A percentile compares a stretch with the other conserved stretches of the same genome.
Conservation (phyloP, 2,113 vertebrate species). For the Xenus cinereus region DNA sequence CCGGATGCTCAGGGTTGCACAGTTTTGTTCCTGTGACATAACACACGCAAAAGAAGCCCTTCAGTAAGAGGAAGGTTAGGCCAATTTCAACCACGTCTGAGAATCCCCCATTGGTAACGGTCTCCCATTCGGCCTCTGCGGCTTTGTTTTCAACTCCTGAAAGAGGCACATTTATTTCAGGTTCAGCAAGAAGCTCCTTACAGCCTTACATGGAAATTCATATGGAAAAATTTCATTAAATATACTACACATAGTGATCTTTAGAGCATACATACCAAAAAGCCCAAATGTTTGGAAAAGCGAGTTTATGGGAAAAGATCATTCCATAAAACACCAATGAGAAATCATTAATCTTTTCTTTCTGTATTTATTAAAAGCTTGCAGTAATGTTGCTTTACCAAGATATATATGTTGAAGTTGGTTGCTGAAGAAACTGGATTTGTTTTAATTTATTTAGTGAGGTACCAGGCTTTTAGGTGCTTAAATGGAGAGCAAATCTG, state of each 20-base stretch:
- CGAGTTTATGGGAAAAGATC: slow-evolving; percentile 40
- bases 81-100: background rate
- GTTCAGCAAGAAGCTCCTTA: slow-evolving; percentile 36
- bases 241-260: slow-evolving; percentile 11
- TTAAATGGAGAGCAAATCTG: slow-evolving; percentile 67
- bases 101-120: background rate
- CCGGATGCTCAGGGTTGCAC: background rate
- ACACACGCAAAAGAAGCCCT: background rate
- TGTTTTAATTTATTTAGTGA: slow-evolving; percentile 78
- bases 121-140: slow-evolving; percentile 8
- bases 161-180: slow-evolving; percentile 16
- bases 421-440: slow-evolving; percentile 71
- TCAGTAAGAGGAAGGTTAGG: background rate
- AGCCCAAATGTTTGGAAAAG: slow-evolving; percentile 12
- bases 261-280: slow-evolving; percentile 54
- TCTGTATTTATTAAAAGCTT: slow-evolving; percentile 77
- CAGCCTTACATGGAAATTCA: slow-evolving; percentile 51
- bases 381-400: slow-evolving; percentile 61
- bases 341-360: slow-evolving; percentile 45
- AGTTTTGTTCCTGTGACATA: background rate
- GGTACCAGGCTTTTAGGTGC: slow-evolving; percentile 76
- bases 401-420: slow-evolving; percentile 56
- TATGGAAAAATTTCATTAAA: slow-evolving; percentile 5
- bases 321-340: slow-evolving; percentile 52
- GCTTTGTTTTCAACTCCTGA: slow-evolving; percentile 10